A percentile compares a stretch with the other conserved stretches of the same genome.
Conservation (phyloP, 1,140 invertebrate genomes). For the Nilaparvata lugens region DNA sequence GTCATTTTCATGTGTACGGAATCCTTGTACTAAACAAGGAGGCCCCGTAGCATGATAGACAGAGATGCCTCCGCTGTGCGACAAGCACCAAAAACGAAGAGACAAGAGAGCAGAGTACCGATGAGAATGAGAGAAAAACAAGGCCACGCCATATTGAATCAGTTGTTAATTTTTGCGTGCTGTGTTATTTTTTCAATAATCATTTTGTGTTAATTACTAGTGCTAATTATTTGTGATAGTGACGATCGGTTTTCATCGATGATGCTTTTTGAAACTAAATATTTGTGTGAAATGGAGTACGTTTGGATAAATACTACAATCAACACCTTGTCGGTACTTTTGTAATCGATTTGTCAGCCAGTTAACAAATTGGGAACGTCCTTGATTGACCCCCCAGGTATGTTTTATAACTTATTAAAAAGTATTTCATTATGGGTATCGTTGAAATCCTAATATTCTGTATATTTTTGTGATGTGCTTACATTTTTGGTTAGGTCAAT, state of each 20-base stretch:
- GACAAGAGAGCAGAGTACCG: slow-evolving; percentile 14
- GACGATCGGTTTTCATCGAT: neutral
- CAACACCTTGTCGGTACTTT: slow-evolving; percentile 26
- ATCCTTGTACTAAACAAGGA: slow-evolving; percentile 23
- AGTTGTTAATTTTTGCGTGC: slow-evolving; percentile 27
- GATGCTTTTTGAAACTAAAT: neutral
- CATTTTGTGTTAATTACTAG: slow-evolving; percentile 10
- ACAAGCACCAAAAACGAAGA: slow-evolving; percentile 22
- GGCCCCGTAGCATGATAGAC: slow-evolving; percentile 27
- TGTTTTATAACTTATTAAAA: slow-evolving; percentile 18
- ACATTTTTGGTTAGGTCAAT: neutral
- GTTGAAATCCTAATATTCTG: slow-evolving; percentile 6
- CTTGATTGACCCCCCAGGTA: slow-evolving; percentile 30
- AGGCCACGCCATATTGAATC: slow-evolving; percentile 37
- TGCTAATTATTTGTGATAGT: slow-evolving; percentile 5
- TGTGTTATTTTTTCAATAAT: slow-evolving; percentile 16
- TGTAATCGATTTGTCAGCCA: slow-evolving; percentile 30
- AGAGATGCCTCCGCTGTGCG: slow-evolving; percentile 16
- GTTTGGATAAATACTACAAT: slow-evolving; percentile 3
- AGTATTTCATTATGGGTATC: slow-evolving; percentile 20
- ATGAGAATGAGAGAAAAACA: slow-evolving; percentile 33
- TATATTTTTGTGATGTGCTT: neutral
- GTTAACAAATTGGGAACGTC: slow-evolving; percentile 30
- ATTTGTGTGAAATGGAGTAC: neutral
- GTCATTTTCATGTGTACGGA: slow-evolving; percentile 20